Evolutionary conservation across 1,140 invertebrate species (phyloP).

Genomic region (Littorina saxatilis): DNA sequence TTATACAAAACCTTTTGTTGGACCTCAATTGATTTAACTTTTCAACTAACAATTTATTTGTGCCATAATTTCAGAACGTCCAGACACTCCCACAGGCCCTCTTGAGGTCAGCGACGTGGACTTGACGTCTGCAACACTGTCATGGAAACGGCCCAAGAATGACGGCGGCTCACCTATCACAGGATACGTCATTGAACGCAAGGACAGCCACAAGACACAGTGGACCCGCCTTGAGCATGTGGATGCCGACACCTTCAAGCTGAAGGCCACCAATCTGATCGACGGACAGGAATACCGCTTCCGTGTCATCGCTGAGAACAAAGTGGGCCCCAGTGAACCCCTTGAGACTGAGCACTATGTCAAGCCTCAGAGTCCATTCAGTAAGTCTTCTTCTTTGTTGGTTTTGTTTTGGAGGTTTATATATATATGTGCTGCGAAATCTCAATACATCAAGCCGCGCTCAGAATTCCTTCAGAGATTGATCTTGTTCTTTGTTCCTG

Average conservation of each 20-base stretch:
- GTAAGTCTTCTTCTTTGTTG: constrained; percentile 73
- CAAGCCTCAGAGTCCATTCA: constrained; percentile 95
- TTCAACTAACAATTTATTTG: too few relatives aligned
- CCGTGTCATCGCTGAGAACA: constrained; percentile 96
- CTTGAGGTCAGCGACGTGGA: constrained; percentile 92
- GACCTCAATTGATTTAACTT: too few relatives aligned
- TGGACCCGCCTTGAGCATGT: constrained; percentile 51
- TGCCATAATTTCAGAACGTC: constrained; percentile 61
- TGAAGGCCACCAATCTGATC: constrained; percentile 53
- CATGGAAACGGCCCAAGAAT: constrained; percentile 91
- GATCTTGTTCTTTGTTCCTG: too few relatives aligned
- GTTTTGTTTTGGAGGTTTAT: too few relatives aligned
- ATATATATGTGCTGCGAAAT: too few relatives aligned
- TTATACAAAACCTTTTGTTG: too few relatives aligned
- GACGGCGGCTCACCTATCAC: constrained; percentile 93
- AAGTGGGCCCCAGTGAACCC: constrained; percentile 95
- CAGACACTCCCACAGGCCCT: constrained; percentile 60
- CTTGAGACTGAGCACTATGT: constrained; percentile 91
- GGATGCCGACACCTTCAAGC: constrained; percentile 39
- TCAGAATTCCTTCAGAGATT: too few relatives aligned
- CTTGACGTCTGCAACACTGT: constrained; percentile 90
- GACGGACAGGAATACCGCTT: constrained; percentile 84
- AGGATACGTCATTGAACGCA: constrained; percentile 94
- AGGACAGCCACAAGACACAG: constrained; percentile 81
- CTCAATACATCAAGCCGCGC: too few relatives aligned